Percentiles rank a stretch among this genome's conserved stretches.
These are phyloP conservation scores for Enteromius treurensis DNA, from an alignment of 2,797 vertebrate species.

Conservation along the genomic window DNA sequence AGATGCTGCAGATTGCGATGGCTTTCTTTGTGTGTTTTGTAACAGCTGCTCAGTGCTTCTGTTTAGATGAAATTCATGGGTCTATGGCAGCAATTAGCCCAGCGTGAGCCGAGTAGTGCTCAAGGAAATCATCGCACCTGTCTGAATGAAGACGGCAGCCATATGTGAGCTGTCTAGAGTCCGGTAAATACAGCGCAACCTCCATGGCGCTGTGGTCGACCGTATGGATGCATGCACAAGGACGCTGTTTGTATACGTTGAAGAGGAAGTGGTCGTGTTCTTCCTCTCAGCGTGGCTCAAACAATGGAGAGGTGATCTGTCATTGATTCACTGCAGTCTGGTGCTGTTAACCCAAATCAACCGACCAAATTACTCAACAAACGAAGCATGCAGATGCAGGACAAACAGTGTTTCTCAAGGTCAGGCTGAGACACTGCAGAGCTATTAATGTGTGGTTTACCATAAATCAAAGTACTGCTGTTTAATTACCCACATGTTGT, in stretches of 20 bases:
- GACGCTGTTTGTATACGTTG: not conserved
- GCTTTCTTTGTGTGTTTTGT: not conserved
- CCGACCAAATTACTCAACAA: not conserved
- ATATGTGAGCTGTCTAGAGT: slow-evolving; percentile 58
- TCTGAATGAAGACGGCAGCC: slow-evolving; percentile 42
- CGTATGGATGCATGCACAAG: not conserved
- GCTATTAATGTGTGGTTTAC: not conserved
- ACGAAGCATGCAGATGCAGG: slow-evolving; percentile 10
- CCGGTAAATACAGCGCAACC: slow-evolving; percentile 57
- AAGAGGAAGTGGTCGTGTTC: not conserved
- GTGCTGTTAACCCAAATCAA: not conserved
- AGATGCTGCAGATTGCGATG: not conserved
- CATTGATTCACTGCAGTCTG: slow-evolving; percentile 27
- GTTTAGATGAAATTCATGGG: not conserved
- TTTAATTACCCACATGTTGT: not conserved
- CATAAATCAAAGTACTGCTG: not conserved
- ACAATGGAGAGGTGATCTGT: slow-evolving; percentile 32
- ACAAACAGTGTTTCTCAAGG: slow-evolving; percentile 9
- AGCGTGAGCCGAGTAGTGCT: not conserved
- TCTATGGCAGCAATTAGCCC: slow-evolving; percentile 23
- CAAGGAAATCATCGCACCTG: slow-evolving; percentile 38
- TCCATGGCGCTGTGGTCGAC: not conserved
- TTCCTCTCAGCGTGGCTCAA: slow-evolving; percentile 16
- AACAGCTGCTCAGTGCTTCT: slow-evolving; percentile 40
- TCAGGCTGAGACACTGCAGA: not conserved